Conservation (phyloP, 2,797 vertebrate species). For the Manis crassicaudata region DNA sequence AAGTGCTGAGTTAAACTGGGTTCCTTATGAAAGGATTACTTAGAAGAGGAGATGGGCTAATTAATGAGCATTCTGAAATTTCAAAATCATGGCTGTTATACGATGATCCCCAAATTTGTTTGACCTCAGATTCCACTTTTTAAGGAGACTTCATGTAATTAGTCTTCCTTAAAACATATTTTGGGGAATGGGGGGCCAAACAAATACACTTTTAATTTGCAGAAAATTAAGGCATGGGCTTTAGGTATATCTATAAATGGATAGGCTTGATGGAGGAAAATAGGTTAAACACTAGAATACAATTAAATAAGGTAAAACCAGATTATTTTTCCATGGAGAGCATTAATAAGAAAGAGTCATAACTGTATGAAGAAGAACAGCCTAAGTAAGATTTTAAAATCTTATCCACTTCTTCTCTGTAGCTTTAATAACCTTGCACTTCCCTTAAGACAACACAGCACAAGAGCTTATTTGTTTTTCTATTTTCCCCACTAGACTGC, state of each 20-base stretch:
- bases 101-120: conserved; percentile 25
- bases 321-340: not conserved
- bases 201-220: not conserved
- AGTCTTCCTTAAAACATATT: not conserved
- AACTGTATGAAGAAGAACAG: not conserved
- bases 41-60: not conserved
- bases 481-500: not conserved
- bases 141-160: not conserved
- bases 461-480: not conserved
- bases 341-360: not conserved
- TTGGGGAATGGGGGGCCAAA: not conserved
- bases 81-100: not conserved
- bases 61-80: conserved; percentile 14
- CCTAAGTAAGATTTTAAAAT: not conserved
- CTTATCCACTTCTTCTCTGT: not conserved
- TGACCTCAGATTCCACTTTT: not conserved
- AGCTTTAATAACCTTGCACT: not conserved
- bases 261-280: not conserved
- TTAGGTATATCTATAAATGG: not conserved
- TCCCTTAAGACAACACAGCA: not conserved
- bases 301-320: conserved; percentile 12
- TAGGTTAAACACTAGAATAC: not conserved
- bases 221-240: not conserved
- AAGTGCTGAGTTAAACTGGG: not conserved
- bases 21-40: not conserved